Base-by-base conservation (phyloP, 2,797 vertebrate species). In the Scolopax bukidnonensis region DNA sequence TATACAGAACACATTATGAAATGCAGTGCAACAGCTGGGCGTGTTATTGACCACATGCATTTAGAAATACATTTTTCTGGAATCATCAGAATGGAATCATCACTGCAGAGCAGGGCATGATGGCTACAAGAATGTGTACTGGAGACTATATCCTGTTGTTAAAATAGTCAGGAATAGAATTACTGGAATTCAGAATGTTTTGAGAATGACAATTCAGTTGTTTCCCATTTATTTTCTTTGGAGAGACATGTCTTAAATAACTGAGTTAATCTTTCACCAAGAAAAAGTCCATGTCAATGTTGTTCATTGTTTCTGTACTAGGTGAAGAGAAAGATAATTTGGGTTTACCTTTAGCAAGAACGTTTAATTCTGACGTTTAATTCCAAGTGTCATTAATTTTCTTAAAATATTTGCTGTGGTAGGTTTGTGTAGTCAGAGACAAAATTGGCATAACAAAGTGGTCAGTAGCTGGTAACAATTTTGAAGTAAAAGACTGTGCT, bases 51-150 rank as follows among this genome's bases (percentile, higher is more conserved):
- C 54, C 64, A 70, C 23, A 4, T 45, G 32, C 10, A 16, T 77
- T 30, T 28, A 48, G 60, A 77, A 92, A 53, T 87, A 80, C 32
- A 1, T 69, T 96, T 85, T 95, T 85, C 43, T 93, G 74, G 25
- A 63, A 24, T 48, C 47, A 48, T 48, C 47, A 48, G 47, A 23
- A 57, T 30, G 24, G 38, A 69, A 36, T 67, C 25, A 23, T 74
- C 28, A 17, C 47, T 82, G 59, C n/a, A 38, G 18, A 77, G 71
- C 75, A 63, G 69, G 47, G 15, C 14, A 4, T 45, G 45, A 33
- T 71, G 76, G 69, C 16, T 60, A 23, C 6, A 67, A 56, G 53
- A 74, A 68, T 56, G 36, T 40, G 16, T 68, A 51, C 56, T 70
- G 60, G 16, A 27, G 24, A 45, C 6, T 45, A 21, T 57, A 43